Base-by-base conservation (phyloP, 2,888 invertebrate species). In the Melanargia galathea region DNA sequence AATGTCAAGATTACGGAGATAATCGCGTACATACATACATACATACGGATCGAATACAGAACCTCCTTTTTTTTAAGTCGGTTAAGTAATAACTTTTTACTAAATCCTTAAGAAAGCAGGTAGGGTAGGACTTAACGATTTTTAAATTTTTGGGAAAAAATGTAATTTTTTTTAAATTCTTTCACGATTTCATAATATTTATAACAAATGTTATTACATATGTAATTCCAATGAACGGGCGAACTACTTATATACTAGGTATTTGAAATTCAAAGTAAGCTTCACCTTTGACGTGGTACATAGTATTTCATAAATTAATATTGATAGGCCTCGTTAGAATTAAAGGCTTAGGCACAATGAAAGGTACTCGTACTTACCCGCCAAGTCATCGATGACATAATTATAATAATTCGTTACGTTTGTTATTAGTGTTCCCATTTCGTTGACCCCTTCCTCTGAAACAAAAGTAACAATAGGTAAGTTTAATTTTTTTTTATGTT, bases 371-470 rank as follows among this genome's bases (percentile, higher is more conserved):
- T 58, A 20, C 72, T 75, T 72, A 90, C 90, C 90, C 60, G 90
- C 90, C 30, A 90, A 70, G 63, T 90, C 90, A 68, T 86, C 79
- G 73, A 89, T 90, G 10, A 91, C 68, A 66, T 79, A 89, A 59
- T 79, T 80, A 70, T 89, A 91, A 70, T 83, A 87, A 26, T 78
- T 70, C 2, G 89, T 83, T 43, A 90, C 78, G 64, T 88, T 90
- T 26, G 78, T 71, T 61, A 88, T 75, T 45, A 90, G 61, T 6
- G 87, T 83, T 51, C 84, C 87, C 90, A 90, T 90, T 26, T 68
- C 43, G 46, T 22, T 20, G 30, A 33, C 30, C 20, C 26, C 24
- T 52, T 30, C 8, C 22, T 57, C 63, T 68, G 65, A 55, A 64
- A 64, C 54, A 58, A 49, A 38, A 24, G 24, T 54, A 58, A 40